These are phyloP conservation scores for Rhagonycha fulva DNA, from an alignment of 2,888 invertebrate genomes.

Conservation along the genomic window DNA sequence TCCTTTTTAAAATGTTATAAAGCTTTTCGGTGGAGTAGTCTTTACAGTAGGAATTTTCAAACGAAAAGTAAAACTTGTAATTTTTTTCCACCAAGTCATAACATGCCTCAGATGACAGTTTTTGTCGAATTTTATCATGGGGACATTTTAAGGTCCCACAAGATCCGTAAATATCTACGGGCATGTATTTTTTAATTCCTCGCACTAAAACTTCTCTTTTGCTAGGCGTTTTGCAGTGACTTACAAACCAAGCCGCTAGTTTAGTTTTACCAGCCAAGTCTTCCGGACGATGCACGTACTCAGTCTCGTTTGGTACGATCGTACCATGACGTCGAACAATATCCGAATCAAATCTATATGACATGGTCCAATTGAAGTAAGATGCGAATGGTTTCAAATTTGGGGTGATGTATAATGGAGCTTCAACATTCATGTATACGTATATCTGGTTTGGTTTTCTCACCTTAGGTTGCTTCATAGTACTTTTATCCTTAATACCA, in stretches of 20 bases:
- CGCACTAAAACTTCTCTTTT: conserved; percentile 54
- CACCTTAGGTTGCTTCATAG: conserved; percentile 45
- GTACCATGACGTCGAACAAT: conserved; percentile 52
- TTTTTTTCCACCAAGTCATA: conserved; percentile 58
- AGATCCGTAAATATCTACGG: conserved; percentile 65
- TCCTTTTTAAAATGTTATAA: conserved; percentile 60
- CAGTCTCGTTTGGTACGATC: conserved; percentile 26
- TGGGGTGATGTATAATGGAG: conserved; percentile 44
- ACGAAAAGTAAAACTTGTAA: conserved; percentile 73
- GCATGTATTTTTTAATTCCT: conserved; percentile 60
- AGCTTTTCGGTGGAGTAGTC: conserved; percentile 70
- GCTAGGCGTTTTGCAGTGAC: conserved; percentile 58
- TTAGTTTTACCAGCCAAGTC: conserved; percentile 48
- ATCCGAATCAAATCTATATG: conserved; percentile 55
- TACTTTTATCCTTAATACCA: conserved; percentile 39
- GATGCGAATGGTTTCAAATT: conserved; percentile 39
- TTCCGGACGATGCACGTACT: conserved; percentile 29
- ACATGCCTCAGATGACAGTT: conserved; percentile 52
- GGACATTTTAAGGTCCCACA: conserved; percentile 59
- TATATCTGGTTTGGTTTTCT: conserved; percentile 56
- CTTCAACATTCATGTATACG: conserved; percentile 58
- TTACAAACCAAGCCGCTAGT: conserved; percentile 62
- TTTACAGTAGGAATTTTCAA: conserved; percentile 72
- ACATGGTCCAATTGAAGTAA: conserved; percentile 64
- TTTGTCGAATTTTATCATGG: conserved; percentile 47